Percentiles rank a stretch among this genome's conserved stretches.
Conservation (phyloP, 2,888 invertebrate genomes). For the Cinara cedri region DNA sequence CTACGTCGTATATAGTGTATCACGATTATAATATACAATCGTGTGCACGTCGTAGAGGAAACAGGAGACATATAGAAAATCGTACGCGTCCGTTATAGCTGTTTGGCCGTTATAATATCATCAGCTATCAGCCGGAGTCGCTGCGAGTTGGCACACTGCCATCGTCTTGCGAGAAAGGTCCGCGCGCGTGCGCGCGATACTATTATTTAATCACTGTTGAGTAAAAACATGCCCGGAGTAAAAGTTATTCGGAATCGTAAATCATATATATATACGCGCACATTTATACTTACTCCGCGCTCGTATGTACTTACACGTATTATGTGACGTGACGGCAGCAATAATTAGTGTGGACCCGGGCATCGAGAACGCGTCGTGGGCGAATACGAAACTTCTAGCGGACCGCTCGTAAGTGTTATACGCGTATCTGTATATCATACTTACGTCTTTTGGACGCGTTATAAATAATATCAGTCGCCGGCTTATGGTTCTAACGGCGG, state of each 20-base stretch:
- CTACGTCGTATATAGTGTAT: no score
- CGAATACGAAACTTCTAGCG: background rate
- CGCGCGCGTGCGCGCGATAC: background rate
- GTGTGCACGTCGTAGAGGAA: background rate
- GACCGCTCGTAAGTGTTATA: no score
- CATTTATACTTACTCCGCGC: no score
- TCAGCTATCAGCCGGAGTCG: no score
- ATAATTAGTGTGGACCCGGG: background rate
- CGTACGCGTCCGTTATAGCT: background rate
- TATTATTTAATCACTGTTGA: slow-evolving; percentile 14
- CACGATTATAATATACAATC: no score
- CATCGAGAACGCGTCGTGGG: background rate
- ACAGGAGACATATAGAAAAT: background rate
- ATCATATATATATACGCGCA: background rate
- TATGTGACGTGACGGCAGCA: background rate
- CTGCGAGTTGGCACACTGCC: slow-evolving; percentile 31
- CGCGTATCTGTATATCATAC: no score
- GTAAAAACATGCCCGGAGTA: slow-evolving; percentile 17
- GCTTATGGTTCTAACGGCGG: no score
- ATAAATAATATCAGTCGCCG: no score
- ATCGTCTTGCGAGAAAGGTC: background rate
- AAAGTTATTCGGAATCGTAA: slow-evolving; percentile 17
- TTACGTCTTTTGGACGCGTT: no score
- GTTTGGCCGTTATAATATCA: background rate
- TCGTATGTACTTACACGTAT: no score